phyloP scores from a whole-genome alignment of 2,113 vertebrate genomes.

The Peromyscus leucopus region DNA sequence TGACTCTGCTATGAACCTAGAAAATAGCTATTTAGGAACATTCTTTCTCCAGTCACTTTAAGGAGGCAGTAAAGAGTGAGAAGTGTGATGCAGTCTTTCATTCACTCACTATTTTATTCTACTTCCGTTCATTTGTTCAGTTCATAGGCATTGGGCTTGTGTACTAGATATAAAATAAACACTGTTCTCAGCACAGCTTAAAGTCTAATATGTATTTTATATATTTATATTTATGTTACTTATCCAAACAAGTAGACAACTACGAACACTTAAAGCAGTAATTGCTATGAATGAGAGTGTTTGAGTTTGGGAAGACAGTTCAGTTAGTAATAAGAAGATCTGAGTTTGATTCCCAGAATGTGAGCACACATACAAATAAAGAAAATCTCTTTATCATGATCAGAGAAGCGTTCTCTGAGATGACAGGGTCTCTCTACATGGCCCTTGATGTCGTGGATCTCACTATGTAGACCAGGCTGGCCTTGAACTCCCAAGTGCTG shows the following conservation, averaged over 20 bases:
- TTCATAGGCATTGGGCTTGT: background rate
- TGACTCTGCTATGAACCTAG: constrained; percentile 5
- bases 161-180: constrained; percentile 26
- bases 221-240: background rate
- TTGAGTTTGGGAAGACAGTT: background rate
- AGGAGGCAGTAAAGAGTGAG: background rate
- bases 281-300: background rate
- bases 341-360: background rate
- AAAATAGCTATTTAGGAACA: constrained; percentile 15
- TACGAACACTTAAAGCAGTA: constrained; percentile 6
- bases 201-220: constrained; percentile 1
- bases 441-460: background rate
- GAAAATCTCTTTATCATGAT: background rate
- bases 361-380: background rate
- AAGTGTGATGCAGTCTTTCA: constrained; percentile 18
- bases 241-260: background rate
- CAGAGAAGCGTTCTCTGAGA: background rate
- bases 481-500: background rate
- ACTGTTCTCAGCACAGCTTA: background rate
- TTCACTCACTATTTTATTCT: constrained; percentile 23
- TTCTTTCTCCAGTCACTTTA: background rate
- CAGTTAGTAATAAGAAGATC: background rate
- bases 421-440: background rate
- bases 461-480: background rate
- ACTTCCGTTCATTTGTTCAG: constrained; percentile 19